Conservation (phyloP, 2,113 vertebrate genomes). For the human (Homo sapiens) region DNA sequence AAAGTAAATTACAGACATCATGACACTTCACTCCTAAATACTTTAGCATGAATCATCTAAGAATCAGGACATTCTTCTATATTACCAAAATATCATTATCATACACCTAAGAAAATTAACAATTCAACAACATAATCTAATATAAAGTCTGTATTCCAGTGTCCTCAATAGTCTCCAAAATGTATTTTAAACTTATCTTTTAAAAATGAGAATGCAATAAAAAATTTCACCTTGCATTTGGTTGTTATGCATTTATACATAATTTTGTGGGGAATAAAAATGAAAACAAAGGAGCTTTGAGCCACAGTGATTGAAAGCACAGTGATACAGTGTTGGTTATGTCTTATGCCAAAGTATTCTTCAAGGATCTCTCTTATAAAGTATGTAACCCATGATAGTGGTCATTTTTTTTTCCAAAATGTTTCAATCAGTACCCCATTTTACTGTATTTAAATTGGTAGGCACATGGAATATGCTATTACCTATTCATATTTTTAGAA, state of each 20-base stretch:
- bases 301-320: neutral
- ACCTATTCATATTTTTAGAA: neutral
- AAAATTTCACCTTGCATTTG: neutral
- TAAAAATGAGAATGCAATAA: neutral
- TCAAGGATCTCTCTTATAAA: neutral
- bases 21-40: neutral
- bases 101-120: neutral
- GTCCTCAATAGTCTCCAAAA: neutral
- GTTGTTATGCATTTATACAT: neutral
- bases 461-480: neutral
- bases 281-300: neutral
- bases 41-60: neutral
- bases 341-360: neutral
- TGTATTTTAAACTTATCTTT: neutral
- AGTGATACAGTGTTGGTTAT: neutral
- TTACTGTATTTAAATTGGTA: neutral
- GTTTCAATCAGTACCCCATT: neutral
- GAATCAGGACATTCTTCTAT: neutral
- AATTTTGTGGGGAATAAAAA: neutral
- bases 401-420: neutral
- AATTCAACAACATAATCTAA: neutral
- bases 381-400: neutral
- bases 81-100: neutral
- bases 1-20: neutral
- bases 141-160: neutral